A percentile compares a stretch with the other conserved stretches of the same genome.
These are phyloP conservation scores for Megathymus violae DNA, from an alignment of 1,140 invertebrate genomes.

Conservation along the genomic window DNA sequence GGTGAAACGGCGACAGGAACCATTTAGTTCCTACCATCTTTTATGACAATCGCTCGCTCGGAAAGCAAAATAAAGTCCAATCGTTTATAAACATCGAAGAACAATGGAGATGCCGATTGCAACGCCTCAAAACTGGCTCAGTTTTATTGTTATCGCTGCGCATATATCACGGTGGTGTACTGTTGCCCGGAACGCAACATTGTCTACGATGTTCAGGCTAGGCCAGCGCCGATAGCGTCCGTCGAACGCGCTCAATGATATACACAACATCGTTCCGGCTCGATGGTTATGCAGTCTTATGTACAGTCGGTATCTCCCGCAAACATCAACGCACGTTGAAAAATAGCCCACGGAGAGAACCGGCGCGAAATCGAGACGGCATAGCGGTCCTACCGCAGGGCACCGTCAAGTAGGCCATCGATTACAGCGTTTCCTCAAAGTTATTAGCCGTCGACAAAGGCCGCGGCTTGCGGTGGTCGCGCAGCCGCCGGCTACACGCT, in stretches of 20 bases:
- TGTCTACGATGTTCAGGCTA: slow-evolving; percentile 41
- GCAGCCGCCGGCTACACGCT: slow-evolving; percentile 45
- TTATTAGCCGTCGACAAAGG: slow-evolving; percentile 65
- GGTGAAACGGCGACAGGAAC: slow-evolving; percentile 58
- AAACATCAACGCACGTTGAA: slow-evolving; percentile 50
- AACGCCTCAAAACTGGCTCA: slow-evolving; percentile 46
- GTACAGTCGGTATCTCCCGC: slow-evolving; percentile 43
- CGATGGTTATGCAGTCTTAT: slow-evolving; percentile 50
- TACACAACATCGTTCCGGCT: slow-evolving; percentile 44
- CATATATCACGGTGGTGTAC: slow-evolving; percentile 42
- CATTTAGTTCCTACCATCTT: slow-evolving; percentile 73
- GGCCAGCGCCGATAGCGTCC: slow-evolving; percentile 45
- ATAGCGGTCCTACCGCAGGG: slow-evolving; percentile 58
- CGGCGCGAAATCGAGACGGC: slow-evolving; percentile 48
- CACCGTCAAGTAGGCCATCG: slow-evolving; percentile 54
- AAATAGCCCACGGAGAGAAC: slow-evolving; percentile 47
- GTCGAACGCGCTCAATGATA: slow-evolving; percentile 42
- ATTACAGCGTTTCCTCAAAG: slow-evolving; percentile 59
- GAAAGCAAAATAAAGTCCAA: slow-evolving; percentile 25
- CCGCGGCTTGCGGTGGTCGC: slow-evolving; percentile 61
- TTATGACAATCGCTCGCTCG: slow-evolving; percentile 59
- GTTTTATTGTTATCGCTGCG: slow-evolving; percentile 53
- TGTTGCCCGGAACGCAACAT: slow-evolving; percentile 51
- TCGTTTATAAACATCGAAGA: slow-evolving; percentile 45
- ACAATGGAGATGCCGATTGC: slow-evolving; percentile 62